These are phyloP conservation scores for Neotoxoptera formosana DNA, from an alignment of 1,140 invertebrate genomes.

Conservation along the genomic window DNA sequence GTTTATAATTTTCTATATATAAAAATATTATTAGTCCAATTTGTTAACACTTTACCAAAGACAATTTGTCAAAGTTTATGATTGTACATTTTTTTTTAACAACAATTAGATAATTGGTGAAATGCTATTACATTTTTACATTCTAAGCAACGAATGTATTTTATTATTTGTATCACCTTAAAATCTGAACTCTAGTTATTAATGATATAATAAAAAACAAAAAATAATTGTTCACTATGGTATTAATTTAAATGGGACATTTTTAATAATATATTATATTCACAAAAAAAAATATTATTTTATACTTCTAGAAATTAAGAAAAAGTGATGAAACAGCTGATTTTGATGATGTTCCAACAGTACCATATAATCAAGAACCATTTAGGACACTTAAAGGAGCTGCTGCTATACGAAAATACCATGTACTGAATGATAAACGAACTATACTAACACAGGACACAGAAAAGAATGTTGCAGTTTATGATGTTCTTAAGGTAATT, in stretches of 20 bases:
- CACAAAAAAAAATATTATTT: conserved; percentile 7
- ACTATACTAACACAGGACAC: conserved; percentile 97
- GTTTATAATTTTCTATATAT: too few species aligned
- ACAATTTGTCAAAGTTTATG: too few species aligned
- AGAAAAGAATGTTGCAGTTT: conserved; percentile 93
- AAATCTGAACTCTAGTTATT: too few species aligned
- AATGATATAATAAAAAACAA: too few species aligned
- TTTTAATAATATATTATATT: neutral
- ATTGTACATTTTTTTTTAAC: too few species aligned
- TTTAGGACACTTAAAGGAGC: conserved; percentile 77
- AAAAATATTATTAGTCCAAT: too few species aligned
- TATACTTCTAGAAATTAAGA: conserved; percentile 64
- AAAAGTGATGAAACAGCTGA: conserved; percentile 65
- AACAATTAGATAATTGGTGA: too few species aligned
- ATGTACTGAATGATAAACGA: conserved; percentile 94
- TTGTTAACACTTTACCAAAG: too few species aligned
- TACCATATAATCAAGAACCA: conserved; percentile 65
- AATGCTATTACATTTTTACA: too few species aligned
- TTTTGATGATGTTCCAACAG: conserved; percentile 44
- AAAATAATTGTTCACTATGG: neutral
- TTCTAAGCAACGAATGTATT: too few species aligned
- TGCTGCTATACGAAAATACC: conserved; percentile 90
- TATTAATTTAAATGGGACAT: neutral
- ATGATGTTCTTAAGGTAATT: conserved; percentile 90
- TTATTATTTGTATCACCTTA: too few species aligned